These are phyloP conservation scores for Rattus rattus DNA, from an alignment of 2,113 vertebrate genomes.

Conservation along the genomic window DNA sequence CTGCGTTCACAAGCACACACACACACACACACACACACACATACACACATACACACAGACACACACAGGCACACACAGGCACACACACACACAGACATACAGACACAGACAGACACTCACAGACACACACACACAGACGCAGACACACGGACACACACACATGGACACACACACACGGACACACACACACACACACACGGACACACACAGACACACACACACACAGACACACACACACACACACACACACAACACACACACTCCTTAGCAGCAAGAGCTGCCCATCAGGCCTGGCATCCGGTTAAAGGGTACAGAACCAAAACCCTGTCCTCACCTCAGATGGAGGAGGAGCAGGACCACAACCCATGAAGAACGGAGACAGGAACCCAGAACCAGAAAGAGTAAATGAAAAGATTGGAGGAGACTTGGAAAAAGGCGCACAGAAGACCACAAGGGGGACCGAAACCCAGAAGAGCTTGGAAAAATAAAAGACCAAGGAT, in stretches of 20 bases:
- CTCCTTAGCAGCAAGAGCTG: neutral
- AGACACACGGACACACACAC: too few species aligned
- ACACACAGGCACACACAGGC: too few species aligned
- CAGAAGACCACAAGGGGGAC: rapidly evolving
- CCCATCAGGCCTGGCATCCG: neutral
- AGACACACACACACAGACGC: too few species aligned
- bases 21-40: too few species aligned
- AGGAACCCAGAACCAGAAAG: neutral
- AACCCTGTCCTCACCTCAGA: neutral
- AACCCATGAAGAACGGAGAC: neutral
- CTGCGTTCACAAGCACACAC: too few species aligned
- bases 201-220: too few species aligned
- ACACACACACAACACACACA: neutral
- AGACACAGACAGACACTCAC: too few species aligned
- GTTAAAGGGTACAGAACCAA: neutral
- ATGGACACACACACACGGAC: rapidly evolving
- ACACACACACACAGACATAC: too few species aligned
- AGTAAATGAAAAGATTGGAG: neutral
- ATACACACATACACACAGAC: rapidly evolving
- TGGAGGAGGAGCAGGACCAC: neutral
- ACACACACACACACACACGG: rapidly evolving
- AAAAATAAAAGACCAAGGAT: too few species aligned
- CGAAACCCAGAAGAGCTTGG: too few species aligned
- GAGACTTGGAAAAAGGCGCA: neutral
- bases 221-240: too few species aligned